Evolutionary conservation across 2,797 vertebrate species (phyloP).

Genomic region (Lithobates pipiens): DNA sequence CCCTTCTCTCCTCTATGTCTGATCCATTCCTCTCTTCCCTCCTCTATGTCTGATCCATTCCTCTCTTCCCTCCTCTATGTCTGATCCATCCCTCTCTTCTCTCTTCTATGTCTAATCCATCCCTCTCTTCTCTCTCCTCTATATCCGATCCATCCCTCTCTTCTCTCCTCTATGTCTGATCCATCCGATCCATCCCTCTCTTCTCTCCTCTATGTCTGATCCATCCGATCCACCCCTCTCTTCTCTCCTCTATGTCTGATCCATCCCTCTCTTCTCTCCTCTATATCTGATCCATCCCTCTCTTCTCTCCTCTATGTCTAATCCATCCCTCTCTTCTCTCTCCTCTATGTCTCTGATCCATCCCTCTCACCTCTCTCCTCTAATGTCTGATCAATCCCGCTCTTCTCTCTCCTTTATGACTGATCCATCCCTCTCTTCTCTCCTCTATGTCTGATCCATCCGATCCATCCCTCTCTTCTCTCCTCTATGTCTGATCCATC

Average conservation of each 20-base stretch:
- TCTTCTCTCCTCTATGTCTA: no score
- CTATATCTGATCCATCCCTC: no score
- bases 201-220: no score
- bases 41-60: no score
- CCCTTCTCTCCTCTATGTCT: not conserved
- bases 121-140: not conserved
- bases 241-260: no score
- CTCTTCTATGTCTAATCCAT: not conserved
- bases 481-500: not conserved
- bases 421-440: not conserved
- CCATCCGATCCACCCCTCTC: no score
- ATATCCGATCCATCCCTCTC: not conserved
- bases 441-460: not conserved
- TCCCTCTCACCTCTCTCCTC: no score
- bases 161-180: not conserved
- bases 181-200: no score
- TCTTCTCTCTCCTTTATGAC: not conserved
- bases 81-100: not conserved
- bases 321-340: no score
- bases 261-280: no score
- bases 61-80: not conserved
- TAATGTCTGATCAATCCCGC: not conserved
- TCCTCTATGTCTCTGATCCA: no score
- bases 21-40: not conserved
- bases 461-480: not conserved